These are phyloP conservation scores for Tachystola acroxantha DNA, from an alignment of 2,888 invertebrate genomes.

Conservation along the genomic window DNA sequence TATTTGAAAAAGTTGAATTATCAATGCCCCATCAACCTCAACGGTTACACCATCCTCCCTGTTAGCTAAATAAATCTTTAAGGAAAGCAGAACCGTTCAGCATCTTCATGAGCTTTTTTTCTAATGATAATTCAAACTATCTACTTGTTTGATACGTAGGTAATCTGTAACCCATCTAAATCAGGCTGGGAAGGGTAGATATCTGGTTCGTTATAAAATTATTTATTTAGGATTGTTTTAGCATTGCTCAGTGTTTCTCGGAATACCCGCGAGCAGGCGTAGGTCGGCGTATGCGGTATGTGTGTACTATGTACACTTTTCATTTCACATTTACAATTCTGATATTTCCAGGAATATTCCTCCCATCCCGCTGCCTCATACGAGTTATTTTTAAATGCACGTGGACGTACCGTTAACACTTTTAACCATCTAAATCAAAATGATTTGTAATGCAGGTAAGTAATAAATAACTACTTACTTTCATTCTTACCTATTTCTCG, in stretches of 20 bases:
- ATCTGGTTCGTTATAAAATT: too few relatives aligned
- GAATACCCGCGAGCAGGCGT: constrained; percentile 61
- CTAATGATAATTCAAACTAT: too few relatives aligned
- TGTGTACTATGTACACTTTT: constrained; percentile 32
- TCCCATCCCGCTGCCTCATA: constrained; percentile 30
- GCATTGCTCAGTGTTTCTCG: constrained; percentile 48
- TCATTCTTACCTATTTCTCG: too few relatives aligned
- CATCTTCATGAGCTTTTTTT: too few relatives aligned
- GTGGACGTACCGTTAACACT: constrained; percentile 4
- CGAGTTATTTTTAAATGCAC: constrained; percentile 21
- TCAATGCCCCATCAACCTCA: too few relatives aligned
- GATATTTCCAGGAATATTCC: constrained; percentile 55
- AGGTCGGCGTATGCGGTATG: constrained; percentile 22
- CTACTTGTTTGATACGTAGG: too few relatives aligned
- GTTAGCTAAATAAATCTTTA: too few relatives aligned
- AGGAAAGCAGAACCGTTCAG: too few relatives aligned
- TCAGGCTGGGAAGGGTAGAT: too few relatives aligned
- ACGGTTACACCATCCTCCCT: too few relatives aligned
- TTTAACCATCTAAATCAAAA: neutral
- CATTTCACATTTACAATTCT: constrained; percentile 55
- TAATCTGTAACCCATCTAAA: too few relatives aligned
- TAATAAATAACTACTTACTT: neutral
- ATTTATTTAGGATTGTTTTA: constrained; percentile 27
- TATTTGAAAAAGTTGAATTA: too few relatives aligned
- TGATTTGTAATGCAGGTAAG: neutral